Evolutionary conservation across 2,113 vertebrate species (phyloP), one percentile per base, ranked within the genome.

Genomic region (Oxygymnocypris stewartii): DNA sequence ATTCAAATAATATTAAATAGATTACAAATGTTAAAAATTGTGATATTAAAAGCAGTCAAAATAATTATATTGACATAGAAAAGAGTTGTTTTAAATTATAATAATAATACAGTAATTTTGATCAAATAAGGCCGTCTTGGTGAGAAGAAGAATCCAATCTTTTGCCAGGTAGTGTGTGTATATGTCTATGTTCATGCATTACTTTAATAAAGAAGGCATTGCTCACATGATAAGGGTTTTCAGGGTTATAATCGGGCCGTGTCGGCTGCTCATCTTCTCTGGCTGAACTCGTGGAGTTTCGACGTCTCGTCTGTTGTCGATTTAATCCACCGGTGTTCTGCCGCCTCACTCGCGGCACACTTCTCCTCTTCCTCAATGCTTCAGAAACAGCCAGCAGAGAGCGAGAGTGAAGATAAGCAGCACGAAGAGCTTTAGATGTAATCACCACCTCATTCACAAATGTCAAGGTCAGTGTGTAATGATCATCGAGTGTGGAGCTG

Each of bases 171-270:
- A 54, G 51, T 54, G 16, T 18, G 51, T 54, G 51, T 54, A 7
- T 54, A 59, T 59, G 23, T 59, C 0, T 13, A 61, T 23, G 57
- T 61, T 61, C 10, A n/a, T 61, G 57, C 57, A 61, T n/a, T 9
- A 23, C 57, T n/a, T 9, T 61, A 88, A 80, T 77, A 87, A 12
- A 12, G 28, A 35, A 84, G 85, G 77, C 31, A 1, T 65, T 0
- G 94, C 97, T 95, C 93, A 98, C 97, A 0, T 97, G 96, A 67
- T 99, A 98, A 14, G 98, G 97, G 88, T 99, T 99, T 65, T 98
- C 95, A 0, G 98, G 97, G 87, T 98, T 98, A 91, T 94, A 96
- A 0, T 91, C 90, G 20, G 94, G 93, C 20, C 85, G 76, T 10
- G 93, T 85, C 0, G 20, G 35, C 59, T 86, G 93, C 67, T 95